A percentile compares a stretch with the other conserved stretches of the same genome.
Conservation (phyloP, 2,888 invertebrate genomes). For the Folsomia manolachei region DNA sequence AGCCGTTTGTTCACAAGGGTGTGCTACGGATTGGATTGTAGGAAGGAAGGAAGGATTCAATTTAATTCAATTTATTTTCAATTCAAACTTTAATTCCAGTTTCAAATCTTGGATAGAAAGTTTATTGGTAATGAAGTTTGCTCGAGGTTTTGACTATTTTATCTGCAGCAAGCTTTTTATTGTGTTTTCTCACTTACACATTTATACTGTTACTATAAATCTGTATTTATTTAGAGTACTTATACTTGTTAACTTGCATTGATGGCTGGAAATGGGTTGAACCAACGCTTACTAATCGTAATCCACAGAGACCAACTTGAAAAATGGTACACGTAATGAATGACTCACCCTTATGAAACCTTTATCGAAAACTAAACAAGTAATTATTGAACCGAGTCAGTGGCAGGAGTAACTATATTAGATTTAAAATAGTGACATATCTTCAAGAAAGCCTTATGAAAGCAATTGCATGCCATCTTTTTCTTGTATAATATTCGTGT, state of each 20-base stretch:
- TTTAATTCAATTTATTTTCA: slow-evolving; percentile 9
- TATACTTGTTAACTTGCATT: too few relatives aligned
- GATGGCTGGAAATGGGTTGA: background rate
- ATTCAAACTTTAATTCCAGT: background rate
- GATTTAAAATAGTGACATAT: background rate
- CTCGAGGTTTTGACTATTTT: too few relatives aligned
- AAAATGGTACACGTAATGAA: too few relatives aligned
- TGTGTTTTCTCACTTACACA: background rate
- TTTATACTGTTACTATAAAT: background rate
- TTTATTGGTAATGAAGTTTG: background rate
- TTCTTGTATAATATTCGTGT: too few relatives aligned
- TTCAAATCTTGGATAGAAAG: background rate
- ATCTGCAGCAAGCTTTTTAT: background rate
- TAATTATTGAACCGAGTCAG: too few relatives aligned
- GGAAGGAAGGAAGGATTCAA: background rate
- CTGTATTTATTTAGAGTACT: too few relatives aligned
- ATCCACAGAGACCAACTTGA: background rate
- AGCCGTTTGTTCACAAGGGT: too few relatives aligned
- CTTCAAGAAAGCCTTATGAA: too few relatives aligned
- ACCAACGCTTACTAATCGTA: background rate
- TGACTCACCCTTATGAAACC: too few relatives aligned
- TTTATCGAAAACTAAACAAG: too few relatives aligned
- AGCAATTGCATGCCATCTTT: too few relatives aligned
- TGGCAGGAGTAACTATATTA: background rate
- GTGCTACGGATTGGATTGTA: too few relatives aligned